Percentiles rank a stretch among this genome's conserved stretches.
phyloP scores from a whole-genome alignment of 2,797 vertebrate species.

The Perodicticus potto region DNA sequence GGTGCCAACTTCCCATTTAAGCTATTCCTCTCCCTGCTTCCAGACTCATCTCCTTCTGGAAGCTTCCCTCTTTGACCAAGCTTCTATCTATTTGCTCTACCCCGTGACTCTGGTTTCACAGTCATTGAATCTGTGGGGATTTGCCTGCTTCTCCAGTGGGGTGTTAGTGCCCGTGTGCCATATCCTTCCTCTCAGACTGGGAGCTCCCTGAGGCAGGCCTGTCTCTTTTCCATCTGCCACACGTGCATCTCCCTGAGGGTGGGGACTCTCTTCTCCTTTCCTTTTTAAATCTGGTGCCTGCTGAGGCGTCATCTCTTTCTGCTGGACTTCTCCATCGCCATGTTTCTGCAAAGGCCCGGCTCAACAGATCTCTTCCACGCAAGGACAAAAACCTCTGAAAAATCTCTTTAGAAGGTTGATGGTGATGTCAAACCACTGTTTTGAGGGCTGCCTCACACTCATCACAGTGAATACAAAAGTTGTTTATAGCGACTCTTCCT shows the following conservation, averaged over 20 bases:
- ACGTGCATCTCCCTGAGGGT: background rate
- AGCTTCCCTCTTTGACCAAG: background rate
- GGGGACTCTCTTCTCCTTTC: background rate
- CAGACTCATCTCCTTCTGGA: background rate
- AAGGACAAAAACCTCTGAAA: background rate
- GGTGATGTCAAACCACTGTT: background rate
- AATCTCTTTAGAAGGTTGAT: background rate
- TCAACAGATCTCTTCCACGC: background rate
- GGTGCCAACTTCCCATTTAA: background rate
- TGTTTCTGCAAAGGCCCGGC: background rate
- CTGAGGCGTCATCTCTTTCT: background rate
- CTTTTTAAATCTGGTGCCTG: background rate
- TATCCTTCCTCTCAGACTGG: background rate
- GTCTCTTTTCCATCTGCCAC: background rate
- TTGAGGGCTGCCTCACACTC: no score
- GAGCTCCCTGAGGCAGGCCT: no score
- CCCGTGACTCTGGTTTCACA: background rate
- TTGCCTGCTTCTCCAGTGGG: background rate
- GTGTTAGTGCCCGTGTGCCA: background rate
- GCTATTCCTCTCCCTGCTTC: background rate
- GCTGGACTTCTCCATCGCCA: rapidly evolving
- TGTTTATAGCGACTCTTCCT: background rate
- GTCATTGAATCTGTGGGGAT: background rate
- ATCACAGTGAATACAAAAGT: background rate
- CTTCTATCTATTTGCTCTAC: background rate